Percentiles rank a stretch among this genome's conserved stretches.
Evolutionary conservation across 2,797 vertebrate genomes (phyloP).

Genomic region (Mareca penelope): DNA sequence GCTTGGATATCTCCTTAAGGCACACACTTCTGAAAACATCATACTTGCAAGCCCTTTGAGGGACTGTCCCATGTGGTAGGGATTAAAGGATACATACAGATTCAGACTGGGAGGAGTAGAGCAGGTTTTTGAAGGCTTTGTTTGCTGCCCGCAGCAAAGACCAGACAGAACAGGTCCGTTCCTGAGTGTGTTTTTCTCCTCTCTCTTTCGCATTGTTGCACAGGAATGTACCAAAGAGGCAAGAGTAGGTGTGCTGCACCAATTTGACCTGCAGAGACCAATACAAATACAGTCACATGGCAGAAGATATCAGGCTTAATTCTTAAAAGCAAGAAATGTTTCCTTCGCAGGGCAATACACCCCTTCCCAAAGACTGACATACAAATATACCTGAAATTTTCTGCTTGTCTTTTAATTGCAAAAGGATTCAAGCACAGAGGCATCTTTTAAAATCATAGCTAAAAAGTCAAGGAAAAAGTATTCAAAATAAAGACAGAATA

Average conservation of each 20-base stretch:
- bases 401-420: background rate
- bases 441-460: background rate
- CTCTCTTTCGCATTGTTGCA: conserved; percentile 97
- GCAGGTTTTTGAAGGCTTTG: conserved; percentile 93
- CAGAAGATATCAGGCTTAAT: background rate
- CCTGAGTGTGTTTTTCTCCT: conserved; percentile 92
- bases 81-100: conserved; percentile 81
- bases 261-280: conserved; percentile 88
- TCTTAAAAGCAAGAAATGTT: background rate
- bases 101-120: conserved; percentile 97
- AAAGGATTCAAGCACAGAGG: background rate
- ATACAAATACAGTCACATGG: background rate
- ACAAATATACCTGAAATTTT: background rate
- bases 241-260: conserved; percentile 98
- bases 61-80: background rate
- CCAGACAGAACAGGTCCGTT: conserved; percentile 97
- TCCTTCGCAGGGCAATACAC: background rate
- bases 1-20: too few species aligned
- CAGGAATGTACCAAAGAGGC: conserved; percentile 98
- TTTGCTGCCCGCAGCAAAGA: conserved; percentile 93
- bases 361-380: background rate
- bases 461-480: background rate
- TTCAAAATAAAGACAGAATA: background rate
- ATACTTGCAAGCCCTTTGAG: background rate
- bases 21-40: background rate